A percentile compares a stretch with the other conserved stretches of the same genome.
phyloP scores from a whole-genome alignment of 2,797 vertebrate genomes.

The Saxicola maurus region DNA sequence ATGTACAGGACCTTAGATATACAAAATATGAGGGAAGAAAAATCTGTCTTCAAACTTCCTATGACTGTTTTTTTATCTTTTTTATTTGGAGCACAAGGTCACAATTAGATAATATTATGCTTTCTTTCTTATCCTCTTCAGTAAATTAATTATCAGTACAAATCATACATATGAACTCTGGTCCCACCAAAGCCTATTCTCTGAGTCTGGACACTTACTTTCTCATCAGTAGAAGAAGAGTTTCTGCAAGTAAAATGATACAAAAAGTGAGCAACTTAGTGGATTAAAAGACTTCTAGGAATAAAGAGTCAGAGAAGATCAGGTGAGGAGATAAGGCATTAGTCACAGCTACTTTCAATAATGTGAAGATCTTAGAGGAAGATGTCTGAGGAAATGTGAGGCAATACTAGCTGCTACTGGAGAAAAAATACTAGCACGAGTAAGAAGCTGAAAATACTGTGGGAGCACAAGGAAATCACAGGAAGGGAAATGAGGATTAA shows the following conservation, averaged over 20 bases:
- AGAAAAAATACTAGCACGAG: background rate
- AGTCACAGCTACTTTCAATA: background rate
- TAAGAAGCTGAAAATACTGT: background rate
- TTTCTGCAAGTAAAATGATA: background rate
- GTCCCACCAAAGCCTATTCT: background rate
- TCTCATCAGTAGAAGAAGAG: background rate
- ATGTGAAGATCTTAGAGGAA: background rate
- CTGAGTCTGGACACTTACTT: background rate
- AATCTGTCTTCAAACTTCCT: background rate
- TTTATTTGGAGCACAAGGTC: background rate
- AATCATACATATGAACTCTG: background rate
- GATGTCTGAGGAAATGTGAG: background rate
- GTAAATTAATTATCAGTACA: background rate
- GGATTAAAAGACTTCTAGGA: background rate
- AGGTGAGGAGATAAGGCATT: background rate
- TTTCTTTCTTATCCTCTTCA: background rate
- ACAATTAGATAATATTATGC: background rate
- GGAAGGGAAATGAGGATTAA: background rate
- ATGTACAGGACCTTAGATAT: background rate
- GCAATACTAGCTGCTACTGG: background rate
- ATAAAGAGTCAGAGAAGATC: background rate
- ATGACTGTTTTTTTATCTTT: background rate
- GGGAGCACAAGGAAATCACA: background rate
- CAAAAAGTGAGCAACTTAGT: background rate
- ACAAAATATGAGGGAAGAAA: background rate